A percentile compares a stretch with the other conserved stretches of the same genome.
These are phyloP conservation scores for Eulemur mongoz DNA, from an alignment of 2,797 vertebrate genomes.

Conservation along the genomic window DNA sequence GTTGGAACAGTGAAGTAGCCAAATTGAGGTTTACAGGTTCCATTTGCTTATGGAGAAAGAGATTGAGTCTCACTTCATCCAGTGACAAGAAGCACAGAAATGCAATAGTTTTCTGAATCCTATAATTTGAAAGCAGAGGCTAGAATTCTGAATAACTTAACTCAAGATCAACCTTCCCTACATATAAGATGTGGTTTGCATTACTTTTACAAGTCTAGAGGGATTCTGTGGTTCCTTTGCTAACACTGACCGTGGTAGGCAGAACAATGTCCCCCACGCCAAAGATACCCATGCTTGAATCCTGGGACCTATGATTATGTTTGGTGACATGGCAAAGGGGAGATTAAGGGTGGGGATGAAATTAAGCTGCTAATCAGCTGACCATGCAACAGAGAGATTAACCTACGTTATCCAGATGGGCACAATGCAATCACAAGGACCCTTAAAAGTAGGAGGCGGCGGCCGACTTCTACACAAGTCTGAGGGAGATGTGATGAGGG, in stretches of 20 bases:
- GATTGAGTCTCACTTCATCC: not conserved
- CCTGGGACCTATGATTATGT: not conserved
- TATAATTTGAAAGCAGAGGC: not conserved
- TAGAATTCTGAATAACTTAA: not conserved
- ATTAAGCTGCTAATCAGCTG: not conserved
- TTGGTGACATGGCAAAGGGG: not conserved
- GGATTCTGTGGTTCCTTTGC: not conserved
- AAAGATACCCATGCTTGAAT: not conserved
- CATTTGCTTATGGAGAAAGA: not conserved
- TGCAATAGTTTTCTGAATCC: not conserved
- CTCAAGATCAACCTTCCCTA: not conserved
- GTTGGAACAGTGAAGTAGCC: not conserved
- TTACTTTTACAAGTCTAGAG: not conserved
- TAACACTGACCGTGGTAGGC: not conserved
- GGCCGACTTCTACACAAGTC: not conserved
- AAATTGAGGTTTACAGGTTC: conserved; percentile 48
- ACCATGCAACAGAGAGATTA: no score
- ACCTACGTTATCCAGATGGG: not conserved
- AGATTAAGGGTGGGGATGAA: not conserved
- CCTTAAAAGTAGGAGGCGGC: not conserved
- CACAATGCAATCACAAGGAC: not conserved
- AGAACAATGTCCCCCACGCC: not conserved
- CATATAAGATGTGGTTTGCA: not conserved
- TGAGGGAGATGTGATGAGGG: not conserved
- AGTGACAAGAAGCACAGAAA: not conserved